A percentile compares a stretch with the other conserved stretches of the same genome.
These are phyloP conservation scores for Trilocha varians DNA, from an alignment of 2,888 invertebrate species.

Conservation along the genomic window DNA sequence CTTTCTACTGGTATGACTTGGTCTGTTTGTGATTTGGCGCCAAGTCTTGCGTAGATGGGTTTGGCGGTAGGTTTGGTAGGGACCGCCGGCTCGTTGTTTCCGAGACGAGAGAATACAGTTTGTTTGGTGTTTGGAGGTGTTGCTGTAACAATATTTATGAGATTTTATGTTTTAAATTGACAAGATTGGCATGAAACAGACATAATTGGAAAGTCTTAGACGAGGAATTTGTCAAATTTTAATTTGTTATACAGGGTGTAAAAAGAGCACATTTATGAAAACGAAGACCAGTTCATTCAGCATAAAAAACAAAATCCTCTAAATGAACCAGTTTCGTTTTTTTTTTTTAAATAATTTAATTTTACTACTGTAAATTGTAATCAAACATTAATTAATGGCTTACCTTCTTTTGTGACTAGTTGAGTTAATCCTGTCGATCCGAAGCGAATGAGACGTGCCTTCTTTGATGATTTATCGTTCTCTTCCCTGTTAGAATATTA, in stretches of 20 bases:
- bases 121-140: constrained; percentile 25
- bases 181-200: no score
- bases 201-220: no score
- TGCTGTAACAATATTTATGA: constrained; percentile 18
- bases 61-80: constrained; percentile 29
- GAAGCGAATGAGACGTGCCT: constrained; percentile 48
- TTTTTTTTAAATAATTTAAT: no score
- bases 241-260: no score
- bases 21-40: constrained; percentile 31
- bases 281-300: no score
- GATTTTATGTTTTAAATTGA: neutral
- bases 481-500: neutral
- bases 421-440: constrained; percentile 21
- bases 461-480: constrained; percentile 31
- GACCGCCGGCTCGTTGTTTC: constrained; percentile 34
- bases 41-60: constrained; percentile 53
- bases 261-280: no score
- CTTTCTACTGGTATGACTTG: constrained; percentile 37
- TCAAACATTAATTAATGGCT: neutral
- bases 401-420: neutral
- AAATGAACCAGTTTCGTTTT: no score
- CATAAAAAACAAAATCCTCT: no score
- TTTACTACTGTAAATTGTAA: neutral
- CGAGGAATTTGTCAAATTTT: no score
- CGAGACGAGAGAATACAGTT: constrained; percentile 60